These are phyloP conservation scores for Sarcophaga carnaria DNA, from an alignment of 2,888 invertebrate genomes.

Conservation along the genomic window DNA sequence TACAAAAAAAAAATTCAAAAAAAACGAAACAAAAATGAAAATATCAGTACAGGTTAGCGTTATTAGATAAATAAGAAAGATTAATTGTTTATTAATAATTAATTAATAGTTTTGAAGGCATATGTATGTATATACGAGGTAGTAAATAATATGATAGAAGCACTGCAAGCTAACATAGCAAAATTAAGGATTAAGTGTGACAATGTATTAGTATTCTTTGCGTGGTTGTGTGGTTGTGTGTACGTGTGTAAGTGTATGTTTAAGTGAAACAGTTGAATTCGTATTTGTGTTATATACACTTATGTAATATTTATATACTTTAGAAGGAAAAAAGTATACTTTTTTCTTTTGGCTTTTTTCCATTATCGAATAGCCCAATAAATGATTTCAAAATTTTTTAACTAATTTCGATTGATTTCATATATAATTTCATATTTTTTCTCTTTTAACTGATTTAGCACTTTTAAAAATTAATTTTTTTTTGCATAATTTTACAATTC, in stretches of 20 bases:
- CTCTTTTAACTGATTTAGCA: neutral
- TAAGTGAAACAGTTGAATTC: conserved; percentile 37
- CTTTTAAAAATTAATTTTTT: conserved; percentile 12
- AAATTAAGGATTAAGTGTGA: conserved; percentile 56
- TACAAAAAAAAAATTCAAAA: neutral
- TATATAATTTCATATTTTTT: neutral
- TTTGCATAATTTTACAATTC: neutral
- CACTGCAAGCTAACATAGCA: conserved; percentile 52
- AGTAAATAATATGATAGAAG: conserved; percentile 35
- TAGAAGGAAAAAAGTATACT: conserved; percentile 54
- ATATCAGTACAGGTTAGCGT: conserved; percentile 31
- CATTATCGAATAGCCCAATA: neutral
- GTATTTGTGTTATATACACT: conserved; percentile 63
- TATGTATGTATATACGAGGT: neutral
- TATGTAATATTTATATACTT: conserved; percentile 67
- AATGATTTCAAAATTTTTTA: neutral
- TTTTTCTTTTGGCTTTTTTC: conserved; percentile 21
- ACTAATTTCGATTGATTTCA: conserved; percentile 2
- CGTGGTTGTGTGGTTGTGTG: conserved; percentile 6
- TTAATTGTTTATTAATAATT: neutral
- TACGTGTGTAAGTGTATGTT: conserved; percentile 6
- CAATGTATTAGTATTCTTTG: neutral
- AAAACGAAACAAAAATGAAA: neutral
- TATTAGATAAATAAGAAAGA: conserved; percentile 28
- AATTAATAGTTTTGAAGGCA: neutral